Evolutionary conservation across 2,888 invertebrate species (phyloP).

Genomic region (Aricia artaxerxes): DNA sequence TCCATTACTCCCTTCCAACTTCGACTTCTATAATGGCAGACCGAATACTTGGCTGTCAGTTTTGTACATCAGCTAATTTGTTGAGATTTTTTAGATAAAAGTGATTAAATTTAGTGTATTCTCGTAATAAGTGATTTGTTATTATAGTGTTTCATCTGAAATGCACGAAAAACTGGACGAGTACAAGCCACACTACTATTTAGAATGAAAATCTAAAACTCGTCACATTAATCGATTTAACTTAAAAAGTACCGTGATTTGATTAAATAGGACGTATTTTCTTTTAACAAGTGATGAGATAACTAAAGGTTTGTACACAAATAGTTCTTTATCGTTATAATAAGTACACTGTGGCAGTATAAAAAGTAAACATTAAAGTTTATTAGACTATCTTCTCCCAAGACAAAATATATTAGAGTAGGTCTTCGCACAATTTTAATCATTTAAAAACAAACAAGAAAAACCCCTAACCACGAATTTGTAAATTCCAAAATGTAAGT

Average conservation of each 20-base stretch:
- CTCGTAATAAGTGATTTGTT: background rate
- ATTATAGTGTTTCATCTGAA: background rate
- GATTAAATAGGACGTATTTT: slow-evolving; percentile 63
- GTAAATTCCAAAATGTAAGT: background rate
- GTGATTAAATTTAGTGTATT: slow-evolving; percentile 16
- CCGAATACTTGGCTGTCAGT: slow-evolving; percentile 26
- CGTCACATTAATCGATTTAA: slow-evolving; percentile 67
- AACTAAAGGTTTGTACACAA: slow-evolving; percentile 57
- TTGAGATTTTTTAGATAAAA: slow-evolving; percentile 21
- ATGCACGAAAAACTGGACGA: background rate
- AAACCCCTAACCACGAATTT: background rate
- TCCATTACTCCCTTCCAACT: background rate
- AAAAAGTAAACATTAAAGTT: slow-evolving; percentile 23
- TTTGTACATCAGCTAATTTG: slow-evolving; percentile 32
- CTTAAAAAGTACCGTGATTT: slow-evolving; percentile 61
- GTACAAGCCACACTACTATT: background rate
- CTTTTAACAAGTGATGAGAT: slow-evolving; percentile 71
- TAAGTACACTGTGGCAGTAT: background rate
- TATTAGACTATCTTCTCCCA: background rate
- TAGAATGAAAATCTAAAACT: slow-evolving; percentile 11
- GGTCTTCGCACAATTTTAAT: background rate
- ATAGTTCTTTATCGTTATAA: slow-evolving; percentile 18
- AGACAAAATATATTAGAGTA: background rate
- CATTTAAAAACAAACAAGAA: background rate
- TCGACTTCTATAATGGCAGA: slow-evolving; percentile 32